A percentile compares a stretch with the other conserved stretches of the same genome.
phyloP scores from a whole-genome alignment of 2,797 vertebrate species.

The Aldrovandia affinis region DNA sequence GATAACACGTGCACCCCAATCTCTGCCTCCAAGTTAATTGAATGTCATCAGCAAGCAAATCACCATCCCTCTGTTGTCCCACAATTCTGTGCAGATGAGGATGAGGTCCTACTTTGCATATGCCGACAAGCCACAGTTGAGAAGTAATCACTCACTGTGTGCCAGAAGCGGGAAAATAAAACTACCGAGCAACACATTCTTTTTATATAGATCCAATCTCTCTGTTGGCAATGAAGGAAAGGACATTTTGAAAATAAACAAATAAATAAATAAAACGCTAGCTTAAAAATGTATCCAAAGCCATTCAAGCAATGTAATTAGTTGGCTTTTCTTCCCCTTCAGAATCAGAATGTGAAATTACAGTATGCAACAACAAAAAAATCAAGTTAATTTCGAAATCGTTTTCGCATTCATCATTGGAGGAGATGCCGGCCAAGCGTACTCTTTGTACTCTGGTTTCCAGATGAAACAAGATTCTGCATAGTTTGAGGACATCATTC shows the following conservation, averaged over 20 bases:
- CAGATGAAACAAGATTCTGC: slow-evolving; percentile 2
- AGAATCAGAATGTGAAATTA: background rate
- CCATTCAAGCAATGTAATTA: background rate
- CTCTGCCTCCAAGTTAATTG: slow-evolving; percentile 25
- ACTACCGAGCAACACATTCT: background rate
- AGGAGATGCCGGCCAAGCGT: background rate
- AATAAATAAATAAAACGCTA: background rate
- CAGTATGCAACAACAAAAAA: slow-evolving; percentile 2
- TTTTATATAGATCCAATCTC: slow-evolving; percentile 6
- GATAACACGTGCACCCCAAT: background rate
- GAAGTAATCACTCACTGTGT: slow-evolving; percentile 16
- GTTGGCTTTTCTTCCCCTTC: background rate
- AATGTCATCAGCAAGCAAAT: slow-evolving; percentile 23
- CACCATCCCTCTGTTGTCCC: background rate
- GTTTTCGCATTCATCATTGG: background rate
- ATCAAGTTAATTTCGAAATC: background rate
- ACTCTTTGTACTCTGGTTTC: background rate
- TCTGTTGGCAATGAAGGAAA: background rate
- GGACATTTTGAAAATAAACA: background rate
- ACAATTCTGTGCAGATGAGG: slow-evolving; percentile 2
- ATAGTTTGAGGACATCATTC: background rate
- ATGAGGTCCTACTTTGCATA: slow-evolving; percentile 24
- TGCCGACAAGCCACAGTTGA: background rate
- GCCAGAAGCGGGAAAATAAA: slow-evolving; percentile 10
- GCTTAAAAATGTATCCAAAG: background rate